Evolutionary conservation across 2,113 vertebrate genomes (phyloP), one percentile per base, ranked within the genome.

Genomic region (Acinonyx jubatus): DNA sequence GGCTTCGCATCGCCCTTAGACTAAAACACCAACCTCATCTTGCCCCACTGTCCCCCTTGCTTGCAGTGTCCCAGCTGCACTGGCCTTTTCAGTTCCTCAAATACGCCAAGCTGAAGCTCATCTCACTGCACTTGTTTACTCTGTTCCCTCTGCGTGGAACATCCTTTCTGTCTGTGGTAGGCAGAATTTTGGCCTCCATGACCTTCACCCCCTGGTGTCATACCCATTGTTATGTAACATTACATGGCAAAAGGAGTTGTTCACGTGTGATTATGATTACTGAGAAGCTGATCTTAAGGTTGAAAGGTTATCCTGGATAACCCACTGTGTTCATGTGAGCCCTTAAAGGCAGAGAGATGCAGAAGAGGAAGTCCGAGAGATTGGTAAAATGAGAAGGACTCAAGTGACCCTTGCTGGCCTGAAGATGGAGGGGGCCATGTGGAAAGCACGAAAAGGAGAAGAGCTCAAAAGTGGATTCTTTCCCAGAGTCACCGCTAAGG

Each of bases 41-140:
- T 86, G 33, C 61, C 23, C 50, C 29, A 89, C 3, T 73, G 23
- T 73, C 33, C 48, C 52, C 31, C 31, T 95, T 68, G 63, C 27
- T 94, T 50, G 65, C 36, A 63, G 61, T 27, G 18, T 83, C 81
- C 33, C 63, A 90, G 55, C 15, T 50, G 45, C 23, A 76, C 11
- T 31, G 38, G 14, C 4, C n/a, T 94, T 90, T 57, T 93, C 78
- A 52, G 33, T 81, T 96, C n/a, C 91, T 96, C 23, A 91, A 65
- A 76, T 65, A 96, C 27, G 65, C 12, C 82, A 93, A 36, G 1
- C 65, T n/a, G 27, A 16, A 84, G 11, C 89, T 80, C 27, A 69
- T 33, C n/a, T 84, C 61, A 83, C 41, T 52, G n/a, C 0, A 36
- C 48, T 87, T 82, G 15, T 45, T 50, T 63, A 18, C 66, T 19